phyloP scores from a whole-genome alignment of 2,888 invertebrate genomes.

The Xestia xanthographa region DNA sequence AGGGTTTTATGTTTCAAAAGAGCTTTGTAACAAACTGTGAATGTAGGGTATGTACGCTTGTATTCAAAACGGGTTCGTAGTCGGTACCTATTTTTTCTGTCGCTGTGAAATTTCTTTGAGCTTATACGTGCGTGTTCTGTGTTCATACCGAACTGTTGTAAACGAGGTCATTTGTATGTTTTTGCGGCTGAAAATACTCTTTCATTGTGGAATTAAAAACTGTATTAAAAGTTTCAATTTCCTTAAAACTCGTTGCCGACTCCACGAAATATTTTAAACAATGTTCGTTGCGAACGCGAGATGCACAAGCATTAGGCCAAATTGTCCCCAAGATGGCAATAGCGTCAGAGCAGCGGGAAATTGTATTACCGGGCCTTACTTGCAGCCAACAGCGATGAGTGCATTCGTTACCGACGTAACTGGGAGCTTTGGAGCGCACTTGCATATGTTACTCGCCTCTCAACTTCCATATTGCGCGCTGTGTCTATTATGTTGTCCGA shows the following conservation, averaged over 20 bases:
- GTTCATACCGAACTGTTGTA: conserved; percentile 40
- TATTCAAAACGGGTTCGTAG: conserved; percentile 61
- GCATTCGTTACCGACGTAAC: conserved; percentile 85
- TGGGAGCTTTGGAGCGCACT: conserved; percentile 77
- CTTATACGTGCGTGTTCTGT: conserved; percentile 41
- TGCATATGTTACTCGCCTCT: conserved; percentile 72
- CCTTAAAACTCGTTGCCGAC: conserved; percentile 57
- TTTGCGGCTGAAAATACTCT: conserved; percentile 29
- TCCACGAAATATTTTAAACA: conserved; percentile 78
- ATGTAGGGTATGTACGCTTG: conserved; percentile 48
- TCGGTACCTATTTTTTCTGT: conserved; percentile 58
- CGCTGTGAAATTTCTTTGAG: conserved; percentile 59
- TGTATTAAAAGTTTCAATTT: conserved; percentile 66
- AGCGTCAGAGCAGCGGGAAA: conserved; percentile 82
- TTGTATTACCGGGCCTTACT: conserved; percentile 86
- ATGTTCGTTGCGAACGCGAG: conserved; percentile 74
- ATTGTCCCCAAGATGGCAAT: conserved; percentile 88
- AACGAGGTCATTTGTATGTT: conserved; percentile 58
- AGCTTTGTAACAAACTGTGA: conserved; percentile 71
- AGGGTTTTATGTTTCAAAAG: conserved; percentile 76
- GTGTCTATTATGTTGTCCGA: conserved; percentile 35
- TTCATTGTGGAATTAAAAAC: conserved; percentile 37
- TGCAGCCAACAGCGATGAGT: conserved; percentile 81
- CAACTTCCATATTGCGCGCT: conserved; percentile 43
- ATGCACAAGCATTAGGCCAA: conserved; percentile 84